These are phyloP conservation scores for Daboia siamensis DNA, from an alignment of 2,113 vertebrate species.

Conservation along the genomic window DNA sequence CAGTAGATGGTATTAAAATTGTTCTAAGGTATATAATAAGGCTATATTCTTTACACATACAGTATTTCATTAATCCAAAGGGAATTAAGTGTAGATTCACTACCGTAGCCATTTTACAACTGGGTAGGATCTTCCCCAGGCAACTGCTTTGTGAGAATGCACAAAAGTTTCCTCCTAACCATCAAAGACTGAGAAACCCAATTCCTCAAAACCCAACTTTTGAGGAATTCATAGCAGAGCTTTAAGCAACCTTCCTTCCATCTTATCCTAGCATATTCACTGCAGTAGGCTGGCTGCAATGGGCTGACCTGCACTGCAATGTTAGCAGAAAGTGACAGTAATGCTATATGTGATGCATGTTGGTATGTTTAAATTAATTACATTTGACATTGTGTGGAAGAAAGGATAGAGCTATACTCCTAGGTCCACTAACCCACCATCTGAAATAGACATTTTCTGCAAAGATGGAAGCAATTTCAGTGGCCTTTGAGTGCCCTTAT, in stretches of 20 bases:
- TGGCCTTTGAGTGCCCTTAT: background rate
- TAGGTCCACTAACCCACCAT: background rate
- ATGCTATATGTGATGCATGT: background rate
- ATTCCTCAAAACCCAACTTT: background rate
- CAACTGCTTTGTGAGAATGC: background rate
- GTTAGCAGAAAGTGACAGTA: background rate
- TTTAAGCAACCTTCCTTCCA: background rate
- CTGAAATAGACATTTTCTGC: background rate
- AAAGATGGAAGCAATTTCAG: background rate
- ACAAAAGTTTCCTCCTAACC: background rate
- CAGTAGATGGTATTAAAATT: background rate
- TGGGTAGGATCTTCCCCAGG: background rate
- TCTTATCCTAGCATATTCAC: background rate
- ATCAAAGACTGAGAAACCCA: background rate
- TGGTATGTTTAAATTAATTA: background rate
- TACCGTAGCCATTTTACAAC: background rate
- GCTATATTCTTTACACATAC: background rate
- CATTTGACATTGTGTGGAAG: background rate
- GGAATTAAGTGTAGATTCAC: background rate
- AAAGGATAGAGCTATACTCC: background rate
- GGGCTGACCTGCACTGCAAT: background rate
- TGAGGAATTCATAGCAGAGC: background rate
- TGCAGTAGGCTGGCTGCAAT: background rate
- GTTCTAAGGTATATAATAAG: background rate
- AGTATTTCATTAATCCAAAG: background rate